Percentiles rank a stretch among this genome's conserved stretches.
phyloP scores from a whole-genome alignment of 2,888 invertebrate genomes.

The Phaonia tiefii region DNA sequence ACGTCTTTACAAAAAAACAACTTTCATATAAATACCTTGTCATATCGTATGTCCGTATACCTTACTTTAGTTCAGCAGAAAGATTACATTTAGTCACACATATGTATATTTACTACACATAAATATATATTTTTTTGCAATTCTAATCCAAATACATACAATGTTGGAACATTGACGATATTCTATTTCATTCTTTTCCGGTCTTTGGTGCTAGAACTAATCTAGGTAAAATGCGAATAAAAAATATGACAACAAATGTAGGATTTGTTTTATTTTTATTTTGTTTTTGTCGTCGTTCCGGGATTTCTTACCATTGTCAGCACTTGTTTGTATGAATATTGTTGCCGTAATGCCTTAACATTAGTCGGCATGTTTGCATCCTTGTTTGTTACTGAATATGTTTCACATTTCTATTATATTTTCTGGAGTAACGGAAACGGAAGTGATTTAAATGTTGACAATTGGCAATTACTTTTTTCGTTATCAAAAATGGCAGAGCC shows the following conservation, averaged over 20 bases:
- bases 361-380: conserved; percentile 56
- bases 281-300: no score
- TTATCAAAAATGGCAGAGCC: conserved; percentile 46
- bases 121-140: no score
- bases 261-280: no score
- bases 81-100: no score
- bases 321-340: conserved; percentile 50
- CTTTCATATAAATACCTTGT: no score
- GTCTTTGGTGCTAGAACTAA: conserved; percentile 44
- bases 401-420: background rate
- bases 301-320: conserved; percentile 1
- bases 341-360: conserved; percentile 64
- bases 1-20: no score
- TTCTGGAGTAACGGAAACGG: conserved; percentile 63
- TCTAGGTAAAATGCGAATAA: conserved; percentile 42
- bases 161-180: conserved; percentile 1
- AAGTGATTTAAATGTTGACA: conserved; percentile 66
- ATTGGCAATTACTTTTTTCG: conserved; percentile 62
- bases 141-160: no score
- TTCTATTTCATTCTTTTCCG: background rate
- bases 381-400: no score
- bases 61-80: no score
- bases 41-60: no score
- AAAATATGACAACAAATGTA: conserved; percentile 34
- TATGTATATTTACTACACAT: no score